These are phyloP conservation scores for Lepus americanus DNA, from an alignment of 2,113 vertebrate genomes.

Conservation along the genomic window DNA sequence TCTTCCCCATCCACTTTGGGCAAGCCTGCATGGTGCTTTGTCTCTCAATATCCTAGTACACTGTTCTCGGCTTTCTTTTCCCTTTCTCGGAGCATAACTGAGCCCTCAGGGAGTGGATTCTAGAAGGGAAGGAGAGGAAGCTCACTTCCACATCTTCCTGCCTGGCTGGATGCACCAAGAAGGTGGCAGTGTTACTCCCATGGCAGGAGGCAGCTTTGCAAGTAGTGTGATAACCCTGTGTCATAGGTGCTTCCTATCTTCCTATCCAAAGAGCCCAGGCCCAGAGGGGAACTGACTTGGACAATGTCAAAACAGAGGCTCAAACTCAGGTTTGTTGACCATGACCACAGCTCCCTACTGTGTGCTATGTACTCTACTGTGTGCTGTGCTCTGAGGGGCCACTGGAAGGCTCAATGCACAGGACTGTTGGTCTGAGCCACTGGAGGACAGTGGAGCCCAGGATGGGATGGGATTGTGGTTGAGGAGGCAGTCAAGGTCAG, in stretches of 20 bases:
- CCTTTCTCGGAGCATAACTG: neutral
- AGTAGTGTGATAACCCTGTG: neutral
- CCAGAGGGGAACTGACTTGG: neutral
- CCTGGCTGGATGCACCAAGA: neutral
- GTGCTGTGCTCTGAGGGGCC: neutral
- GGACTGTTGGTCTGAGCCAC: neutral
- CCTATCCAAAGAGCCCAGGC: neutral
- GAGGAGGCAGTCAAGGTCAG: neutral
- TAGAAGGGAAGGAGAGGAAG: neutral
- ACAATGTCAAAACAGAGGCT: neutral
- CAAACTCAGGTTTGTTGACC: neutral
- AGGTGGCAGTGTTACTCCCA: neutral
- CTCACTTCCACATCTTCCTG: neutral
- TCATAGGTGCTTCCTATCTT: neutral
- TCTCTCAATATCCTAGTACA: neutral
- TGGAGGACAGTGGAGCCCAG: accelerated
- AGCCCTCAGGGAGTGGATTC: neutral
- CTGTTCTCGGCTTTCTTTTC: neutral
- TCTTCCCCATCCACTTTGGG: neutral
- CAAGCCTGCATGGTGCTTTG: neutral
- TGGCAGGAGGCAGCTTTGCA: neutral
- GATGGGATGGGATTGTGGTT: neutral
- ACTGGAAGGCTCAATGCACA: neutral
- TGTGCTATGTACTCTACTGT: too few relatives aligned
- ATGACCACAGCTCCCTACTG: neutral